Conservation (phyloP, 2,113 vertebrate species). For the Cebidichthys violaceus region DNA sequence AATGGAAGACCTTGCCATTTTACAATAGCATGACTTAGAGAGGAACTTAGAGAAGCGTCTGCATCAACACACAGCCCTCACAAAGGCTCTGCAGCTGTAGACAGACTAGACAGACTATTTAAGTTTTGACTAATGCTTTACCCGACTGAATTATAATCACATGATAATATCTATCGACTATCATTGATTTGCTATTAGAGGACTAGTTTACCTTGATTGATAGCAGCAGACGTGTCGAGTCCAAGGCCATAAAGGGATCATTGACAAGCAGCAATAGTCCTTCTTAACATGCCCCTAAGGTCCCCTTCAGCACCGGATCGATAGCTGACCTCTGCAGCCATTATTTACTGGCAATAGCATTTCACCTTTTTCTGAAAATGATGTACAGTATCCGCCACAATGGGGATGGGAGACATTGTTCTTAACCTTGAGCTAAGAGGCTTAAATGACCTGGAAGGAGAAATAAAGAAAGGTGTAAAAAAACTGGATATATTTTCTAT, state of each 20-base stretch:
- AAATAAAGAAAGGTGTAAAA: constrained; percentile 15
- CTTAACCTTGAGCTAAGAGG: constrained; percentile 59
- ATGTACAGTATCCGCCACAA: constrained; percentile 68
- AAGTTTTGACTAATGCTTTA: constrained; percentile 70
- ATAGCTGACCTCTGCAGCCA: constrained; percentile 77
- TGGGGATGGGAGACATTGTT: constrained; percentile 41
- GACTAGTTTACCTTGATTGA: constrained; percentile 80
- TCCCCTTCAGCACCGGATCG: constrained; percentile 76
- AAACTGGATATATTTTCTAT: not conserved
- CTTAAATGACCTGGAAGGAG: not conserved
- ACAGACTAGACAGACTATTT: constrained; percentile 36
- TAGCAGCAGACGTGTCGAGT: constrained; percentile 64
- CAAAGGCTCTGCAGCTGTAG: constrained; percentile 2
- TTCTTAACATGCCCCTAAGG: constrained; percentile 77
- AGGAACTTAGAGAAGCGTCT: constrained; percentile 17
- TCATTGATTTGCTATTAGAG: constrained; percentile 79
- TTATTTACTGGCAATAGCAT: constrained; percentile 72
- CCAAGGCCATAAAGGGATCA: constrained; percentile 79
- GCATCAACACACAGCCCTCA: constrained; percentile 18
- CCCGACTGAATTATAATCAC: constrained; percentile 74
- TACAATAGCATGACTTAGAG: constrained; percentile 41
- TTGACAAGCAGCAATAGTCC: constrained; percentile 79
- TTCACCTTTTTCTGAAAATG: constrained; percentile 66
- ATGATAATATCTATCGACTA: constrained; percentile 79
- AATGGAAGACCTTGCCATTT: constrained; percentile 71